phyloP scores from a whole-genome alignment of 2,797 vertebrate species.

The Rhinichthys osculus region DNA sequence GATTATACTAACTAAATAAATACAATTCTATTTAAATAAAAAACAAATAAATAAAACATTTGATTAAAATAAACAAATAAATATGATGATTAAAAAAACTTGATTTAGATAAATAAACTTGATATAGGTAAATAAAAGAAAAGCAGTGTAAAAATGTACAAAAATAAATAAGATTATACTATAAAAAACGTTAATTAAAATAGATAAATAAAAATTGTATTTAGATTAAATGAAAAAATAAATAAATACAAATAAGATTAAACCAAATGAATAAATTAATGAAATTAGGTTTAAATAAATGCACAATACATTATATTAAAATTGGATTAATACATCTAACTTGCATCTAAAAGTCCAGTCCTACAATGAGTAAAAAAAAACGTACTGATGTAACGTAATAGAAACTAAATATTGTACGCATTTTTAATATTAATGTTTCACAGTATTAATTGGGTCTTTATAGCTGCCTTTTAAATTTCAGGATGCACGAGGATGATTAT shows the following conservation, averaged over 20 bases:
- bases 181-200: too few species aligned
- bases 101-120: neutral
- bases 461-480: neutral
- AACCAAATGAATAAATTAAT: neutral
- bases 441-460: neutral
- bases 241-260: neutral
- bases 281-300: neutral
- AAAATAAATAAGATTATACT: neutral
- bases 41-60: too few species aligned
- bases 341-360: too few species aligned
- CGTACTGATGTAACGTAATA: neutral
- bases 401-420: neutral
- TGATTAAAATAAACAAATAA: neutral
- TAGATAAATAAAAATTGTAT: too few species aligned
- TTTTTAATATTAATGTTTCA: neutral
- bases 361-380: neutral
- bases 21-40: neutral
- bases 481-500: neutral
- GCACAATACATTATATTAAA: neutral
- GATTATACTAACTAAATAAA: neutral
- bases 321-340: neutral
- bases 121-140: neutral
- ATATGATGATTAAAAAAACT: too few species aligned
- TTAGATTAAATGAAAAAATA: neutral
- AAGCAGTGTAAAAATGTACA: neutral